A percentile compares a stretch with the other conserved stretches of the same genome.
Evolutionary conservation across 2,888 invertebrate genomes (phyloP).

Genomic region (Uropetala carovei): DNA sequence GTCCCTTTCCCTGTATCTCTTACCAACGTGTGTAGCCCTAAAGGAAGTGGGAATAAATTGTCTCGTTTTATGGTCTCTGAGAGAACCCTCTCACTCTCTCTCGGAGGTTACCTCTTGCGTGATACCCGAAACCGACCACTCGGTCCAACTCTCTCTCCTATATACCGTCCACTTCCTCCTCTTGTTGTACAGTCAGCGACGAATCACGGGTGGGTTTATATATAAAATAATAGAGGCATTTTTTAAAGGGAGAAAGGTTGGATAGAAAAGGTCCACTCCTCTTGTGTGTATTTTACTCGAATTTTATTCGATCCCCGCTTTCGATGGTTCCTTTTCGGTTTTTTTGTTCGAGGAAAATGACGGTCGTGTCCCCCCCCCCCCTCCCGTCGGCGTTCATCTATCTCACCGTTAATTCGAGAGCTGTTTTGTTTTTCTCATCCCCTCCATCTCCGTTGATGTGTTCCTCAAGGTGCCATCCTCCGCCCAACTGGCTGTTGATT

Average conservation of each 20-base stretch:
- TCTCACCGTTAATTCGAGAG: background rate
- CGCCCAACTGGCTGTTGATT: background rate
- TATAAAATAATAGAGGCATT: background rate
- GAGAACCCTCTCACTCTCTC: too few species aligned
- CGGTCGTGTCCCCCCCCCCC: background rate
- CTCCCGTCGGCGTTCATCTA: background rate
- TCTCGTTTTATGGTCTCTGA: slow-evolving; percentile 42
- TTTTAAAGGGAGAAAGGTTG: background rate
- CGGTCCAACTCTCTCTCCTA: background rate
- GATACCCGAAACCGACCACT: slow-evolving; percentile 46
- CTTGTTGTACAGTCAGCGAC: background rate
- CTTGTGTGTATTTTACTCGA: background rate
- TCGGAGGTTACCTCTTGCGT: slow-evolving; percentile 21
- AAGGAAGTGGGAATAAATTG: slow-evolving; percentile 58
- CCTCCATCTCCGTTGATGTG: background rate
- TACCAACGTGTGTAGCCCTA: background rate
- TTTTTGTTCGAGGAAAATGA: background rate
- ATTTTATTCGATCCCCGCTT: background rate
- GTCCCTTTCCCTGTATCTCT: background rate
- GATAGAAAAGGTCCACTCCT: background rate
- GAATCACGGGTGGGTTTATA: background rate
- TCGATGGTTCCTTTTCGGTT: background rate
- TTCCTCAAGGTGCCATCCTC: background rate
- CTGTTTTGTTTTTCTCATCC: background rate
- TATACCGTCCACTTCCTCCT: background rate